A percentile compares a stretch with the other conserved stretches of the same genome.
Evolutionary conservation across 2,797 vertebrate species (phyloP).

Genomic region (Anomalospiza imberbis): DNA sequence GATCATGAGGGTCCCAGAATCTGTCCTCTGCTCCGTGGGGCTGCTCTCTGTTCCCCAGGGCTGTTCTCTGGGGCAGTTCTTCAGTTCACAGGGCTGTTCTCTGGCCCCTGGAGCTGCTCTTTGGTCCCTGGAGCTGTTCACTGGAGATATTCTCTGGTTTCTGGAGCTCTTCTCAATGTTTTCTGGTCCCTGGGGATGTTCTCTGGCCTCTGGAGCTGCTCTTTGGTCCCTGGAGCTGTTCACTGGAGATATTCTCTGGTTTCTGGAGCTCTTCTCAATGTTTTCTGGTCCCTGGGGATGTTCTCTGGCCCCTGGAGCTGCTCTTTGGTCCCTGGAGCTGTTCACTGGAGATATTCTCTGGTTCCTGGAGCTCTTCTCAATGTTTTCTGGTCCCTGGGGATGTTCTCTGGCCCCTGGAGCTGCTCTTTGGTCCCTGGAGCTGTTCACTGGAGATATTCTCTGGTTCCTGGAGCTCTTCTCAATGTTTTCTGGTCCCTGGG

Average conservation of each 20-base stretch:
- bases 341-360: no score
- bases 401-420: background rate
- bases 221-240: accelerated
- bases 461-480: background rate
- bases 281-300: background rate
- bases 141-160: background rate
- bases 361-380: background rate
- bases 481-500: no score
- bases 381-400: background rate
- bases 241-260: background rate
- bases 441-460: no score
- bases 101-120: background rate
- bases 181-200: background rate
- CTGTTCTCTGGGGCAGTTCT: background rate
- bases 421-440: background rate
- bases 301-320: background rate
- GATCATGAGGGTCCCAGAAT: accelerated
- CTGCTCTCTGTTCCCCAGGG: background rate
- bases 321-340: background rate
- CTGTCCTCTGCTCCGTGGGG: background rate
- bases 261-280: background rate
- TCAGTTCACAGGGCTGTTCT: background rate
- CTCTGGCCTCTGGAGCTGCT: no score
- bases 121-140: background rate
- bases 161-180: background rate